Base-by-base conservation (phyloP, 2,888 invertebrate species). In the Melolontha melolontha region DNA sequence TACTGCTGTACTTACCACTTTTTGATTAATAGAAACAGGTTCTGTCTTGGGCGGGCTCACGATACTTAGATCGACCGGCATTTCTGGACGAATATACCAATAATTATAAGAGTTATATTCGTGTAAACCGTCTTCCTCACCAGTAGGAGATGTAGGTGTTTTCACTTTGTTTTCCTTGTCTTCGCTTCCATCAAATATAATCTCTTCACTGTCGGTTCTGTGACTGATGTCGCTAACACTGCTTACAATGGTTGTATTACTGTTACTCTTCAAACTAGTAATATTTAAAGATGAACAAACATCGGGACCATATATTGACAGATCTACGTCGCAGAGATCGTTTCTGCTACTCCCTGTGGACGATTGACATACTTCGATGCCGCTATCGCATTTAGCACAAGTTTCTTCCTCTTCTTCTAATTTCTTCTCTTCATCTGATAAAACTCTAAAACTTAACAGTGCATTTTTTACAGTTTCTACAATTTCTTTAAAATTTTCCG, bases 21-120 rank as follows among this genome's bases (percentile, higher is more conserved):
- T 34, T 34, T 34, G 34, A 6, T 34, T 34, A 1, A 34, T 2
- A 1, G 34, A 10, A 34, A 34, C 34, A 2, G 7, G 6, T 34
- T 34, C 34, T 10, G 2, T 10, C 10, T 10, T 34, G 10, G 34
- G 34, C 10, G 34, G 34, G 6, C 34, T 34, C 34, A 84, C 78
- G 59, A 86, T 79, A 70, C 80, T 79, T 54, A 81, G 79, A 78
- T 87, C 86, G 70, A 86, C 76, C 11, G 85, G 84, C 75, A 84
- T 78, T 64, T 85, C 85, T 10, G 87, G 86, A 73, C 84, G 83
- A 76, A 86, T 83, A 74, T 87, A 85, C 82, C 87, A 87, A 81
- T 86, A 88, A 76, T 86, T 85, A 78, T 86, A 86, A 54, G 85
- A 83, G 81, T 86, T 87, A 77, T 83, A 87, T 73, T 84, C 81